A percentile compares a stretch with the other conserved stretches of the same genome.
phyloP scores from a whole-genome alignment of 2,888 invertebrate species.

The Lasius fuliginosus region DNA sequence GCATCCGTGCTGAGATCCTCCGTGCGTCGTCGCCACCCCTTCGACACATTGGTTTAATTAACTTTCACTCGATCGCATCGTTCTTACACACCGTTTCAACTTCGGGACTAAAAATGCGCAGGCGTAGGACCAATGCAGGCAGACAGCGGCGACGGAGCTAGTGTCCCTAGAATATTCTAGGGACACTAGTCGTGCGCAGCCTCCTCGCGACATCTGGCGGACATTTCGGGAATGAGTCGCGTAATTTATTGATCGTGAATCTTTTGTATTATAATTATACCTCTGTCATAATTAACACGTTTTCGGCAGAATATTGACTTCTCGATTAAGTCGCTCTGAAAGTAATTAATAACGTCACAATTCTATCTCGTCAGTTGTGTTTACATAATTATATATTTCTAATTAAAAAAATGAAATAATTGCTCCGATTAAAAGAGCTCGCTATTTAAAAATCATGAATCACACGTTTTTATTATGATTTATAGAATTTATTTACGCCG shows the following conservation, averaged over 20 bases:
- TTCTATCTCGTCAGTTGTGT: neutral
- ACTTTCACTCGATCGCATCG: neutral
- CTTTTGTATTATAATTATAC: neutral
- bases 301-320: neutral
- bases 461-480: neutral
- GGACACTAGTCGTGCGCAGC: neutral
- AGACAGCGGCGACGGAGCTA: too few relatives aligned
- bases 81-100: too few relatives aligned
- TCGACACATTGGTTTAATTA: constrained; percentile 20
- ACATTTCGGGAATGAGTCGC: neutral
- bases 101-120: too few relatives aligned
- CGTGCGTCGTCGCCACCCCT: neutral
- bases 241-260: constrained; percentile 10
- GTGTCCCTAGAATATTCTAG: too few relatives aligned
- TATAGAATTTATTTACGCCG: neutral
- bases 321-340: neutral
- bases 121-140: too few relatives aligned
- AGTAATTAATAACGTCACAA: neutral
- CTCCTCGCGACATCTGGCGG: constrained; percentile 23
- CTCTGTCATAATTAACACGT: neutral
- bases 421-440: neutral
- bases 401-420: neutral
- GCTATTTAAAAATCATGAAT: neutral
- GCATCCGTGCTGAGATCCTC: neutral
- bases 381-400: neutral